phyloP scores from a whole-genome alignment of 2,888 invertebrate genomes.

The Steinernema hermaphroditum region DNA sequence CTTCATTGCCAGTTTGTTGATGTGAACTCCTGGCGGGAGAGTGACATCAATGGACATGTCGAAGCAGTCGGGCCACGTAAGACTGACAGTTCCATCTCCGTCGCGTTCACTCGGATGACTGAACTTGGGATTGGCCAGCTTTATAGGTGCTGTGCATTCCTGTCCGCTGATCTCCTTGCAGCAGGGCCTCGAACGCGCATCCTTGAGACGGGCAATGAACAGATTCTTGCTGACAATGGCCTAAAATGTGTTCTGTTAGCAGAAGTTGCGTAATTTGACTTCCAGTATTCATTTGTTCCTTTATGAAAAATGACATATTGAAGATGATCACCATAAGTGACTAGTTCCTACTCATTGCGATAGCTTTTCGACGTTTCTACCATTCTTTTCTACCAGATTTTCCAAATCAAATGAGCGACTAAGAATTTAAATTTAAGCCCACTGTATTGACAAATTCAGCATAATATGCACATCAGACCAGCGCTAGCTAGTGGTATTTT shows the following conservation, averaged over 20 bases:
- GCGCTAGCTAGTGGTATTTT: too few relatives aligned
- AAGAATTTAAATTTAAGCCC: too few relatives aligned
- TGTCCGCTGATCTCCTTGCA: constrained; percentile 61
- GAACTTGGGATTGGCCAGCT: constrained; percentile 60
- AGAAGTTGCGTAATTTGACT: too few relatives aligned
- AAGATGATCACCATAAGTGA: too few relatives aligned
- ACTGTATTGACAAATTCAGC: too few relatives aligned
- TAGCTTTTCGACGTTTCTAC: too few relatives aligned
- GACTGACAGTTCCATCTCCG: constrained; percentile 57
- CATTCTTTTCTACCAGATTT: too few relatives aligned
- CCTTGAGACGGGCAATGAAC: constrained; percentile 63
- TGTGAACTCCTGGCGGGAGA: constrained; percentile 64
- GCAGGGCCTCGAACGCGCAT: constrained; percentile 57
- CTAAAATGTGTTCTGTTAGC: constrained; percentile 34
- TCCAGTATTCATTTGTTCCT: too few relatives aligned
- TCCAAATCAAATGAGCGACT: too few relatives aligned
- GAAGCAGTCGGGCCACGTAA: constrained; percentile 65
- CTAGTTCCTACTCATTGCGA: too few relatives aligned
- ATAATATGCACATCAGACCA: too few relatives aligned
- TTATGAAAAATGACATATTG: too few relatives aligned
- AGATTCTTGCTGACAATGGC: constrained; percentile 65
- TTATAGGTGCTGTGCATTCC: constrained; percentile 62
- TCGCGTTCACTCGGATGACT: constrained; percentile 50
- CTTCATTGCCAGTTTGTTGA: constrained; percentile 64
- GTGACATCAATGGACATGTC: constrained; percentile 65